phyloP scores from a whole-genome alignment of 2,797 vertebrate species.

The Dromococcyx pavoninus region DNA sequence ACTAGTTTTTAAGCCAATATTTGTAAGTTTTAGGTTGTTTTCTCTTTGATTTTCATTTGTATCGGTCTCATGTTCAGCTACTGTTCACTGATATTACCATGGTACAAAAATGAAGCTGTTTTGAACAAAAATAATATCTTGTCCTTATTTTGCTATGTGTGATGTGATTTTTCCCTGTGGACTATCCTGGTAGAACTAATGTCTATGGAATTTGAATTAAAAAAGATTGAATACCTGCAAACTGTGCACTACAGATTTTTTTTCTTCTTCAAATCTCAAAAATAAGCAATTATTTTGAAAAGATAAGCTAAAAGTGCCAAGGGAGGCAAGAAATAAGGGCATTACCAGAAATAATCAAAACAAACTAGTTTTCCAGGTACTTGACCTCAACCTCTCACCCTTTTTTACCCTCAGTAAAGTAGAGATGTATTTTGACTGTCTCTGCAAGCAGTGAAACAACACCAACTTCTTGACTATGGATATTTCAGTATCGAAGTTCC shows the following conservation, averaged over 20 bases:
- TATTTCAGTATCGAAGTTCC: background rate
- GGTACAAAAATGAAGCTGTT: conserved; percentile 38
- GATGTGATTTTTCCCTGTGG: conserved; percentile 60
- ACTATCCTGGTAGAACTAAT: conserved; percentile 46
- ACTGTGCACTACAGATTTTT: conserved; percentile 32
- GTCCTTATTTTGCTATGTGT: conserved; percentile 41
- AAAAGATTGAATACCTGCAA: conserved; percentile 55
- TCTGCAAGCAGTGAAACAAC: background rate
- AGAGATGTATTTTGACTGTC: background rate
- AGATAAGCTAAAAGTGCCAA: background rate
- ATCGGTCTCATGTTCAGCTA: conserved; percentile 22
- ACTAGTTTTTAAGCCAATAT: background rate
- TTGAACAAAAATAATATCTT: background rate
- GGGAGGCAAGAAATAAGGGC: background rate
- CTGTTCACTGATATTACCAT: conserved; percentile 52
- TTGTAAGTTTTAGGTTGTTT: background rate
- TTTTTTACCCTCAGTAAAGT: background rate
- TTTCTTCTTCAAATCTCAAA: background rate
- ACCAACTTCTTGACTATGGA: background rate
- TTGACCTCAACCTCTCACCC: background rate
- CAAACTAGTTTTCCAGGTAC: background rate
- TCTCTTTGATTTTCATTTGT: background rate
- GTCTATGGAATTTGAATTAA: conserved; percentile 65
- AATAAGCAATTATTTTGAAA: conserved; percentile 21
- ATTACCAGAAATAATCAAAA: conserved; percentile 9